Evolutionary conservation across 2,797 vertebrate species (phyloP).

Genomic region (Scyliorhinus canicula): DNA sequence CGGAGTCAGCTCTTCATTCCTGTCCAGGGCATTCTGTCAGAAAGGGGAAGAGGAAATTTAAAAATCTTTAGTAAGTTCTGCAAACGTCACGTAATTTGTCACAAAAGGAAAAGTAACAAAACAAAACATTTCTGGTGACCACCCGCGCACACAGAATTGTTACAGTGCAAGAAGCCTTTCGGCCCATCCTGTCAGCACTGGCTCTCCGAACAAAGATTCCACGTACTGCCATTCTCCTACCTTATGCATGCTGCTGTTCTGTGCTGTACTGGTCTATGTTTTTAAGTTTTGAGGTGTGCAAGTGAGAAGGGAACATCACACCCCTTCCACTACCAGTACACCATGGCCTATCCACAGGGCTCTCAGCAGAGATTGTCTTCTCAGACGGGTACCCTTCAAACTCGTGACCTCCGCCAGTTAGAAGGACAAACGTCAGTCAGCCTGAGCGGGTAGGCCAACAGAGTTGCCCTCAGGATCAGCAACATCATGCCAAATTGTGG

Average conservation of each 20-base stretch:
- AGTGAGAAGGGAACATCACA: neutral
- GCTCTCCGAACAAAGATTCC: too few relatives aligned
- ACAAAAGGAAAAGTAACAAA: neutral
- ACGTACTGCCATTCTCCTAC: too few relatives aligned
- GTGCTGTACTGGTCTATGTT: too few relatives aligned
- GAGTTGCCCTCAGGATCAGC: neutral
- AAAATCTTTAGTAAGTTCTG: neutral
- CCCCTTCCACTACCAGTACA: neutral
- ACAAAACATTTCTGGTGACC: neutral
- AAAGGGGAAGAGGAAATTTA: neutral
- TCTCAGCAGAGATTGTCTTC: neutral
- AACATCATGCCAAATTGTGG: neutral
- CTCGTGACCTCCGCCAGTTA: neutral
- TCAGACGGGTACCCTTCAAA: neutral
- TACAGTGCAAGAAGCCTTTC: neutral
- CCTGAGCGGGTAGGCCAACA: neutral
- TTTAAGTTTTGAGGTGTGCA: neutral
- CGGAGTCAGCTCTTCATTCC: constrained; percentile 78
- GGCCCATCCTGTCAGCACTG: too few relatives aligned
- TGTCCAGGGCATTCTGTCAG: constrained; percentile 83
- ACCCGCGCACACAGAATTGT: neutral
- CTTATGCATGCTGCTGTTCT: too few relatives aligned
- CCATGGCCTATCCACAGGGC: neutral
- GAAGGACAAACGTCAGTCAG: neutral
- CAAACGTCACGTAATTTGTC: neutral